phyloP scores from a whole-genome alignment of 2,888 invertebrate genomes.

The Hirtodrosophila alboralis region DNA sequence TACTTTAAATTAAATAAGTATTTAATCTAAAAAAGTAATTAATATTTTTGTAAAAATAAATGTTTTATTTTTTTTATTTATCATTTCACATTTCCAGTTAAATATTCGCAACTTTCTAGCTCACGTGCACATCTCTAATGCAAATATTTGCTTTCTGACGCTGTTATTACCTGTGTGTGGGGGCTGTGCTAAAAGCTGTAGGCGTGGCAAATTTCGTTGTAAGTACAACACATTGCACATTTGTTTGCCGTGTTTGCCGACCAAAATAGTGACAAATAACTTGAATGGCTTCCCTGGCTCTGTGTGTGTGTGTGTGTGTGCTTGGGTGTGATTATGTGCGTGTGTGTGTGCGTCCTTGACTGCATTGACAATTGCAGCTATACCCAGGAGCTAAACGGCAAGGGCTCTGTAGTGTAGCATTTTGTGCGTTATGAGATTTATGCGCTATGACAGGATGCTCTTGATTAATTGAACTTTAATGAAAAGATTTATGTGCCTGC shows the following conservation, averaged over 20 bases:
- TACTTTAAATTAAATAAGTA: too few relatives aligned
- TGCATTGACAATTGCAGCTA: conserved; percentile 45
- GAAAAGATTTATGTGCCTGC: conserved; percentile 74
- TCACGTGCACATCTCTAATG: conserved; percentile 49
- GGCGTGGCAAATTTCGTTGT: conserved; percentile 72
- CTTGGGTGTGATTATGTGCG: conserved; percentile 5
- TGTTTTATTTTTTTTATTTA: too few relatives aligned
- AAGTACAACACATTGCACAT: conserved; percentile 71
- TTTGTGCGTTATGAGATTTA: conserved; percentile 68
- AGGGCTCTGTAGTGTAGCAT: conserved; percentile 30
- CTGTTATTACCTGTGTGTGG: conserved; percentile 62
- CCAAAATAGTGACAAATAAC: conserved; percentile 70
- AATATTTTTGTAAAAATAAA: too few relatives aligned
- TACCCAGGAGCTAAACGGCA: conserved; percentile 24
- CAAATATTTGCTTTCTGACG: conserved; percentile 47
- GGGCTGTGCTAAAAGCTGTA: conserved; percentile 27
- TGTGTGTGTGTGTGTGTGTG: background rate
- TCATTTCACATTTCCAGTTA: too few relatives aligned
- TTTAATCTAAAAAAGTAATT: too few relatives aligned
- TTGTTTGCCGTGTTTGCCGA: conserved; percentile 42
- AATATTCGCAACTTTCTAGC: too few relatives aligned
- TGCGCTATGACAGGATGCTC: conserved; percentile 69
- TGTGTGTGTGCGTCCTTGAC: conserved; percentile 35
- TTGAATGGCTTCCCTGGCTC: conserved; percentile 28
- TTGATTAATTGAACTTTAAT: conserved; percentile 80